Evolutionary conservation across 2,888 invertebrate species (phyloP).

Genomic region (Agrochola macilenta): DNA sequence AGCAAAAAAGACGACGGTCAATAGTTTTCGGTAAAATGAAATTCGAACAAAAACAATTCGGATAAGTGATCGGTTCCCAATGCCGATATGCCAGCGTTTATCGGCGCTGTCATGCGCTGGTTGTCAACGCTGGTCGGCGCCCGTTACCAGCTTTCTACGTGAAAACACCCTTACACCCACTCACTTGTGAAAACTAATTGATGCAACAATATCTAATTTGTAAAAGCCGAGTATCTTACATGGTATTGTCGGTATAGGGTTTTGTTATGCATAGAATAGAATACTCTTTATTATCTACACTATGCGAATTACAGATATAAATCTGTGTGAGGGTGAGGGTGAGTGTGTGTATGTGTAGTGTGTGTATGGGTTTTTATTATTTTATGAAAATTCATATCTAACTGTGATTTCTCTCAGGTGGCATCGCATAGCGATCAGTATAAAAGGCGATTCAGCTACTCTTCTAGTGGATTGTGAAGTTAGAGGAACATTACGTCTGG

Average conservation of each 20-base stretch:
- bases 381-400: not conserved
- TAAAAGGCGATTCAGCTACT: constrained; percentile 95
- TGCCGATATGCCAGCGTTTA: not conserved
- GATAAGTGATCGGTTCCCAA: too few relatives aligned
- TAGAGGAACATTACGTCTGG: constrained; percentile 90
- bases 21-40: too few relatives aligned
- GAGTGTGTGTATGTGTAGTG: not conserved
- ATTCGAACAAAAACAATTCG: too few relatives aligned
- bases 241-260: not conserved
- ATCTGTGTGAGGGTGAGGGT: not conserved
- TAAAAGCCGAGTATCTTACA: not conserved
- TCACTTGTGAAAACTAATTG: not conserved
- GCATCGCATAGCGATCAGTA: constrained; percentile 95
- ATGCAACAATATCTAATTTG: not conserved
- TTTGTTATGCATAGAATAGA: not conserved
- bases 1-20: too few relatives aligned
- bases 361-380: not conserved
- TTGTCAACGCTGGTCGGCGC: not conserved
- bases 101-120: not conserved
- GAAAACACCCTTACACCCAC: not conserved
- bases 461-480: constrained; percentile 94
- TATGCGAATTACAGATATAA: not conserved
- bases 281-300: not conserved
- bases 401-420: constrained; percentile 88
- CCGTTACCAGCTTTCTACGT: not conserved